Evolutionary conservation across 2,888 invertebrate species (phyloP), one percentile per base, ranked within the genome.

Genomic region (Sarcophaga rosellei): DNA sequence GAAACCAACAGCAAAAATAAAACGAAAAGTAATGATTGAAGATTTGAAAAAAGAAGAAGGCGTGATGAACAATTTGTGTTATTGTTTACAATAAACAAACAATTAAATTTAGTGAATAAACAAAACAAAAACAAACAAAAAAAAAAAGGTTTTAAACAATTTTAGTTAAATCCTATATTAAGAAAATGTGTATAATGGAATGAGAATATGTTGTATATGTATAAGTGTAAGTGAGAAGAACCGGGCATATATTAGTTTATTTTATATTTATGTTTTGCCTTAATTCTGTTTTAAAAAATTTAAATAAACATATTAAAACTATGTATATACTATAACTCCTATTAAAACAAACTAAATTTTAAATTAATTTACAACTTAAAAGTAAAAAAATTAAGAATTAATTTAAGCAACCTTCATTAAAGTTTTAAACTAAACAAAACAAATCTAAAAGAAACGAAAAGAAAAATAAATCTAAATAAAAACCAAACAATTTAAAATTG

Each of bases 401-500:
- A 35, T 35, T 35, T 35, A 35, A 35, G 8, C 35, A 10, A 35
- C 8, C 35, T 35, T 35, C 35, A 35, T 35, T 35, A 35, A 35
- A 35, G 35, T 35, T 35, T 35, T 35, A 35, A 35, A 35, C 35
- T 35, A 35, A 35, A 35, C 35, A 35, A 35, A 35, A 35, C 35
- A 35, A 53, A 17, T 53, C 17, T 53, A 15, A 53, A 53, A 53
- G 15, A 15, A 66, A 35, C n/a, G 8, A 23, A 65, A 17, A 15
- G 2, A 69, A 73, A 53, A 74, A 59, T 53, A 4, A 53, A 53
- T 4, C 53, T 70, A 35, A 17, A 66, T 15, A 69, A 12, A 81
- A 61, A 45, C 20, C 23, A 74, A 73, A 20, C 83, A 73, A 78
- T 83, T 82, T 78, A 21, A 83, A 83, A 83, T 78, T 78, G 63